Evolutionary conservation across 1,140 invertebrate genomes (phyloP).

Genomic region (Neotoxoptera formosana): DNA sequence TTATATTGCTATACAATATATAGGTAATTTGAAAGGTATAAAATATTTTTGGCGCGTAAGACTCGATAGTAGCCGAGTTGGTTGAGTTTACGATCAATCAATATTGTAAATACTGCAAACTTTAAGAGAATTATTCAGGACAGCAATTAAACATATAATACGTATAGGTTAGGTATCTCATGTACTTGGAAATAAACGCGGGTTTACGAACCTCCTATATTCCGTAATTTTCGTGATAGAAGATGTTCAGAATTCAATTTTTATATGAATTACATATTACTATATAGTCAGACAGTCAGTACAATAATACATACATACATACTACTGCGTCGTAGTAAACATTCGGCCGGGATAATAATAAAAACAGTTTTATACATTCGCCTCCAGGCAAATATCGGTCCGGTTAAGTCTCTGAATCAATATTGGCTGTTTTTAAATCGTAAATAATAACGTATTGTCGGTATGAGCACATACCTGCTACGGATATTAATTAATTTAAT

Average conservation of each 20-base stretch:
- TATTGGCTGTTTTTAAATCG: background rate
- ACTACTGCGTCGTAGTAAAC: background rate
- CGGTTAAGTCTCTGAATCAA: background rate
- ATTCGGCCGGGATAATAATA: background rate
- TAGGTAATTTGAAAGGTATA: background rate
- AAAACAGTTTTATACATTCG: background rate
- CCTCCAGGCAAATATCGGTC: background rate
- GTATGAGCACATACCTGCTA: background rate
- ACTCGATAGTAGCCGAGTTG: too few species aligned
- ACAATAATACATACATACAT: too few species aligned
- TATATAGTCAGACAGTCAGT: background rate
- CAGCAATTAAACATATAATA: background rate
- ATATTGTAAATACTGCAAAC: background rate
- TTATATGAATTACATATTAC: background rate
- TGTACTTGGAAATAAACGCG: background rate
- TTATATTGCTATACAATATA: background rate
- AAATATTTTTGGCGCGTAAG: background rate
- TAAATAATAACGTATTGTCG: background rate
- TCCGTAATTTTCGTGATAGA: background rate
- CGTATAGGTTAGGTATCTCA: too few species aligned
- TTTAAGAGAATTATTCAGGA: background rate
- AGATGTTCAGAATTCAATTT: background rate
- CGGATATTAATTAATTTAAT: slow-evolving; percentile 1
- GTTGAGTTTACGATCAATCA: background rate
- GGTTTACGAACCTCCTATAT: background rate